Evolutionary conservation across 2,797 vertebrate genomes (phyloP), one percentile per base, ranked within the genome.

Genomic region (Botia almorhae): DNA sequence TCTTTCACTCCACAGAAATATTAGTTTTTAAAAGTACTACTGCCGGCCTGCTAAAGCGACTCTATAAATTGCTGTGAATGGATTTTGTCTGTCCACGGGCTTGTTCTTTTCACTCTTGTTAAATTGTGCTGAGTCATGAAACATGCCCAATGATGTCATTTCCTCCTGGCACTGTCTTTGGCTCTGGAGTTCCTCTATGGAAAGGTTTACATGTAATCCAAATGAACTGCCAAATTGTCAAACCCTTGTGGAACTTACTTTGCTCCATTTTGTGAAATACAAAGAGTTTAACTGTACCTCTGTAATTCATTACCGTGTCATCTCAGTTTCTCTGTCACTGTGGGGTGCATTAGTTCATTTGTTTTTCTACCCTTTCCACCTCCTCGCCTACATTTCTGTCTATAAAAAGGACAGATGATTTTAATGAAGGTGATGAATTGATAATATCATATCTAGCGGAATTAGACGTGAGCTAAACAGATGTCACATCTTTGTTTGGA

Each of bases 201-300:
- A 79, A 79, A 71, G 58, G 58, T 71, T 79, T 79, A 16, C 39
- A 46, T 78, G 65, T 72, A 51, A 75, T 72, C 29, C n/a, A 46
- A 61, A 51, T 19, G 53, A 71, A 58, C 79, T 50, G 67, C 67
- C 76, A 78, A 69, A 69, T 7, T 61, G 12, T 69, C 17, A 61
- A 43, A 61, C 55, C 48, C 26, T 51, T 50, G 26, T 55, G 68
- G 7, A 51, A 43, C 50, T 60, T 51, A 21, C 56, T 63, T 70
- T 63, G 26, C 76, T 26, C 50, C 56, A 17, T 16, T 78, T 61
- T 39, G 67, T 70, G 21, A 69, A 74, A 7, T 23, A 3, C 36
- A 72, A 0, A 29, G 46, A 58, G 12, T 55, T 56, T 11, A 63
- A n/a, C 13, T 69, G 3, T 11, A 33, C 51, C 17, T 19, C 29